Evolutionary conservation across 2,888 invertebrate genomes (phyloP).

Genomic region (Malthinus seriepunctatus): DNA sequence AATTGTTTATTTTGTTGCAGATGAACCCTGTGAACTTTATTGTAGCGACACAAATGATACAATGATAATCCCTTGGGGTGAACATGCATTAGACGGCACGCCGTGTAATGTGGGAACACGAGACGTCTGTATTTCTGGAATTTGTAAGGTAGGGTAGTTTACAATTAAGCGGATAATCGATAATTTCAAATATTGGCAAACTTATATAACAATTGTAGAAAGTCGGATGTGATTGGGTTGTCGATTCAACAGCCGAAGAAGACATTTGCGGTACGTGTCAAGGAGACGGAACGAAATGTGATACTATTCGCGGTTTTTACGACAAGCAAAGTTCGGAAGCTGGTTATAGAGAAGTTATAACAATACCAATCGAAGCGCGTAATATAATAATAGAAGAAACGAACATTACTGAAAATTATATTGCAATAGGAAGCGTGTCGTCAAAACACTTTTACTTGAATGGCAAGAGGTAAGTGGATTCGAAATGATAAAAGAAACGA

Average conservation of each 20-base stretch:
- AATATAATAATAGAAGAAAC: conserved; percentile 79
- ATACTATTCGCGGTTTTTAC: conserved; percentile 66
- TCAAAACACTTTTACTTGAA: conserved; percentile 76
- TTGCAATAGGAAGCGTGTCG: conserved; percentile 75
- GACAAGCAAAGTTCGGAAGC: conserved; percentile 53
- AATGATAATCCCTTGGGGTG: conserved; percentile 74
- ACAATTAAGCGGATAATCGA: background rate
- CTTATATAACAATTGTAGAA: conserved; percentile 60
- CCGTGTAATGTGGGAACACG: conserved; percentile 80
- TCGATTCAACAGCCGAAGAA: conserved; percentile 77
- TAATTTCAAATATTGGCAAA: background rate
- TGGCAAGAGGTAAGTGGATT: conserved; percentile 67
- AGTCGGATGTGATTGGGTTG: conserved; percentile 90
- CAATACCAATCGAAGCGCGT: conserved; percentile 77
- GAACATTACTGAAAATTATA: conserved; percentile 74
- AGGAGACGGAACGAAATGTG: conserved; percentile 81
- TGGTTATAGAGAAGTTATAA: conserved; percentile 66
- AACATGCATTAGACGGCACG: conserved; percentile 81
- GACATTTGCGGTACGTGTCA: conserved; percentile 87
- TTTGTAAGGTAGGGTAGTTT: conserved; percentile 70
- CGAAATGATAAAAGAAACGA: conserved; percentile 1
- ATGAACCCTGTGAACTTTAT: conserved; percentile 79
- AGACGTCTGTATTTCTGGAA: conserved; percentile 82
- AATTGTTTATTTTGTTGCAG: conserved; percentile 49
- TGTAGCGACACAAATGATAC: conserved; percentile 78